phyloP scores from a whole-genome alignment of 2,888 invertebrate species.

The Drosophila neoperkinsi region DNA sequence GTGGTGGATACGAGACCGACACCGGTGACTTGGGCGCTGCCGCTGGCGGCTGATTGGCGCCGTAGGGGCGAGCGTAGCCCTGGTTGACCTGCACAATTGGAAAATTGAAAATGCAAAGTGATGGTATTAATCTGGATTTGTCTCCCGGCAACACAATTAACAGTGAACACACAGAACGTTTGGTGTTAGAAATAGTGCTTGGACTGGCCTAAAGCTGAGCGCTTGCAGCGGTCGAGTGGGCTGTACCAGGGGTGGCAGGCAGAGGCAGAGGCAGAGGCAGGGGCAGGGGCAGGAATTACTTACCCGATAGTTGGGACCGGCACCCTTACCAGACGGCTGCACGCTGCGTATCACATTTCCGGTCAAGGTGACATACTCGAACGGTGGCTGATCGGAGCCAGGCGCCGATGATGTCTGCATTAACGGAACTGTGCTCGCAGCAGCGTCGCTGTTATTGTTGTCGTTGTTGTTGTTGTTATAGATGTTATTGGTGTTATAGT shows the following conservation, averaged over 20 bases:
- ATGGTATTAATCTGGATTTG: not conserved
- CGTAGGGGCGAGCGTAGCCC: constrained; percentile 84
- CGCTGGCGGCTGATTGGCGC: constrained; percentile 70
- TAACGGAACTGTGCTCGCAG: constrained; percentile 45
- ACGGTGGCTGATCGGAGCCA: constrained; percentile 73
- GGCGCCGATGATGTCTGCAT: constrained; percentile 39
- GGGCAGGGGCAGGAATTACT: constrained; percentile 41
- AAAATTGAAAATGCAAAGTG: not conserved
- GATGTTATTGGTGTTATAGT: constrained; percentile 15
- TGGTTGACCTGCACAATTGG: constrained; percentile 79
- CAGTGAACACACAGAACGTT: constrained; percentile 10
- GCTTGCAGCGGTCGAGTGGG: not conserved
- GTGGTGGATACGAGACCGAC: constrained; percentile 83
- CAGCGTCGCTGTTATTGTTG: constrained; percentile 27
- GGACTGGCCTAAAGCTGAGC: not conserved
- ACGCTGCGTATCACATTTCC: constrained; percentile 85
- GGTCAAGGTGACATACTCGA: constrained; percentile 84
- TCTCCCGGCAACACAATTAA: not conserved
- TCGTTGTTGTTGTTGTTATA: constrained; percentile 35
- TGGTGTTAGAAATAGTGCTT: not conserved
- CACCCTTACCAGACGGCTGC: constrained; percentile 85
- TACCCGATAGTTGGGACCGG: constrained; percentile 83
- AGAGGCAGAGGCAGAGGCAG: not conserved
- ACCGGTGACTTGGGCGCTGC: constrained; percentile 83
- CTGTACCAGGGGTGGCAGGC: no score